A percentile compares a stretch with the other conserved stretches of the same genome.
These are phyloP conservation scores for Emydura subglobosa DNA, from an alignment of 2,113 vertebrate species.

Conservation along the genomic window DNA sequence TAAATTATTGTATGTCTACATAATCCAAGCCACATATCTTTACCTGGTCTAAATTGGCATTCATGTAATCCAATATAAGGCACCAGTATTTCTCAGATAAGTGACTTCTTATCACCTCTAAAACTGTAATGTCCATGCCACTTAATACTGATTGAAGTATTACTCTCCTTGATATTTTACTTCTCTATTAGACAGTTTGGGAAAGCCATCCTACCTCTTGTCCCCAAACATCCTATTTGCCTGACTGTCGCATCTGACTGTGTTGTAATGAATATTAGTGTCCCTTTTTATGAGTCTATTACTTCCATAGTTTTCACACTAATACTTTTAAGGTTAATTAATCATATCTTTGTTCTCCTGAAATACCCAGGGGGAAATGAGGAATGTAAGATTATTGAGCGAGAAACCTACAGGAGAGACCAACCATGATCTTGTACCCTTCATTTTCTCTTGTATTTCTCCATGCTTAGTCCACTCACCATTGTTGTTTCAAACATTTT, in stretches of 20 bases:
- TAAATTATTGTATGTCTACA: too few relatives aligned
- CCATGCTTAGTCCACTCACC: not conserved
- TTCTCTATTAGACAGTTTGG: not conserved
- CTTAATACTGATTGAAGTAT: not conserved
- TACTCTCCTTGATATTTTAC: not conserved
- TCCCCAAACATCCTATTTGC: not conserved
- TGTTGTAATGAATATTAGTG: not conserved
- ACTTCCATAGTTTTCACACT: not conserved
- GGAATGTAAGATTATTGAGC: not conserved
- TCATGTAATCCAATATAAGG: not conserved
- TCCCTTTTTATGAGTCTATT: not conserved
- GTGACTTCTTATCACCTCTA: not conserved
- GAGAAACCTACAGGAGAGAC: constrained; percentile 2
- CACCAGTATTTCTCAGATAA: not conserved
- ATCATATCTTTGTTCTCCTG: not conserved
- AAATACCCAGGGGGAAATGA: not conserved
- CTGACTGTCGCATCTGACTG: not conserved
- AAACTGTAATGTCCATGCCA: not conserved
- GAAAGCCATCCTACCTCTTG: not conserved
- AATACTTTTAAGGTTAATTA: not conserved
- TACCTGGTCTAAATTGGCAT: not conserved
- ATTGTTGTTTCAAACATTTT: not conserved
- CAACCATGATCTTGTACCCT: not conserved
- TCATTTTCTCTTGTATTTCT: not conserved
- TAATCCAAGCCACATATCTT: too few relatives aligned